Evolutionary conservation across 2,797 vertebrate species (phyloP).

Genomic region (Pangasius krempfi): DNA sequence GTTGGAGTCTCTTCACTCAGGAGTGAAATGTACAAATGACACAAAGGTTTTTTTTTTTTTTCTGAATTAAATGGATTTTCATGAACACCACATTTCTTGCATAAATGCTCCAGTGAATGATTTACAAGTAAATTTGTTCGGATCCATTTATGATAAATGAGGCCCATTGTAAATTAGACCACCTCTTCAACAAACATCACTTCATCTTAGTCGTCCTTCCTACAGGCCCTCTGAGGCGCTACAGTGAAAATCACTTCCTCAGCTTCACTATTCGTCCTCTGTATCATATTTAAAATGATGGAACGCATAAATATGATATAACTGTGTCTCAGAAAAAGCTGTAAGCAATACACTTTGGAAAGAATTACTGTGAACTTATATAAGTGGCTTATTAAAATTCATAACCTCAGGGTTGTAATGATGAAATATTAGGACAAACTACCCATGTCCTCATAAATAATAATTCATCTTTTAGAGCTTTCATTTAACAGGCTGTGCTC

Average conservation of each 20-base stretch:
- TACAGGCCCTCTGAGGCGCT: neutral
- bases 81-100: neutral
- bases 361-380: neutral
- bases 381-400: constrained; percentile 8
- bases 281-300: neutral
- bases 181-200: neutral
- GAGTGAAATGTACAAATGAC: neutral
- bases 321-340: neutral
- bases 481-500: neutral
- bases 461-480: constrained; percentile 7
- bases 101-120: neutral
- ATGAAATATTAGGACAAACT: constrained; percentile 38
- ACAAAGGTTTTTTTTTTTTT: neutral
- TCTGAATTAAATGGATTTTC: neutral
- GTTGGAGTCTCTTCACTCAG: neutral
- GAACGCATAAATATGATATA: neutral
- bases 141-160: neutral
- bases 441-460: constrained; percentile 37
- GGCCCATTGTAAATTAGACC: neutral
- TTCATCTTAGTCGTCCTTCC: neutral
- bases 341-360: neutral
- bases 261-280: neutral
- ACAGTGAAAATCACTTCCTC: neutral
- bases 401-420: neutral
- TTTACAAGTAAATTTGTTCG: neutral